phyloP scores from a whole-genome alignment of 1,140 invertebrate genomes.

The Drosophila equinoxialis region DNA sequence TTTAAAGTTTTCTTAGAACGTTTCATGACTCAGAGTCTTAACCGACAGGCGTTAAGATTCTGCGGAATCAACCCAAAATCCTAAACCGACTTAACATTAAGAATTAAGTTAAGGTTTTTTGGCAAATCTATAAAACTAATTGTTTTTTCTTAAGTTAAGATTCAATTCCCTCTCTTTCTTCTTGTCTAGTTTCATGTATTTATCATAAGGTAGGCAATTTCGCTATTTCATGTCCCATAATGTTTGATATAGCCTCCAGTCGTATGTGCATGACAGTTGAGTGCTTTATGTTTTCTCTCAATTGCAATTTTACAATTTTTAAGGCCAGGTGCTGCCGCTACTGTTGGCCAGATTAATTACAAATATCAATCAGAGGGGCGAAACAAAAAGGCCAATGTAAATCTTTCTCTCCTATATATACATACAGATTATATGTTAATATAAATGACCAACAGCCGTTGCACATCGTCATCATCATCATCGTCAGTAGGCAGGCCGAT shows the following conservation, averaged over 20 bases:
- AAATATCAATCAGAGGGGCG: constrained; percentile 41
- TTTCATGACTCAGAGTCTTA: too few relatives aligned
- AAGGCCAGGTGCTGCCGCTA: constrained; percentile 9
- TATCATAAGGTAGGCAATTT: not conserved
- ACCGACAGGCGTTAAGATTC: too few relatives aligned
- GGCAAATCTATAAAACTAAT: too few relatives aligned
- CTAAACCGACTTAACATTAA: too few relatives aligned
- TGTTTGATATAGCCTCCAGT: too few relatives aligned
- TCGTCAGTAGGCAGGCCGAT: constrained; percentile 14
- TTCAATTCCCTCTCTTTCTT: too few relatives aligned
- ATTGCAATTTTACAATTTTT: constrained; percentile 22
- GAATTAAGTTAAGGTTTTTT: too few relatives aligned
- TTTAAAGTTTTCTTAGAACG: too few relatives aligned
- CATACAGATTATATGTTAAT: constrained; percentile 17
- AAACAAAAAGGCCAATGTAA: constrained; percentile 34
- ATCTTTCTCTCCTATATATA: constrained; percentile 4
- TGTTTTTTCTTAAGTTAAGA: too few relatives aligned
- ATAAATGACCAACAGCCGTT: constrained; percentile 46
- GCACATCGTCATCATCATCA: constrained; percentile 24
- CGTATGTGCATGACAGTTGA: constrained; percentile 11
- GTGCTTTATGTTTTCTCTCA: constrained; percentile 15
- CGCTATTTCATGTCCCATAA: not conserved
- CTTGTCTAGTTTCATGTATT: too few relatives aligned
- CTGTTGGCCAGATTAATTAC: constrained; percentile 34
- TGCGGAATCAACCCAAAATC: too few relatives aligned